phyloP scores from a whole-genome alignment of 2,888 invertebrate species.

The Hirudinaria manillensis region DNA sequence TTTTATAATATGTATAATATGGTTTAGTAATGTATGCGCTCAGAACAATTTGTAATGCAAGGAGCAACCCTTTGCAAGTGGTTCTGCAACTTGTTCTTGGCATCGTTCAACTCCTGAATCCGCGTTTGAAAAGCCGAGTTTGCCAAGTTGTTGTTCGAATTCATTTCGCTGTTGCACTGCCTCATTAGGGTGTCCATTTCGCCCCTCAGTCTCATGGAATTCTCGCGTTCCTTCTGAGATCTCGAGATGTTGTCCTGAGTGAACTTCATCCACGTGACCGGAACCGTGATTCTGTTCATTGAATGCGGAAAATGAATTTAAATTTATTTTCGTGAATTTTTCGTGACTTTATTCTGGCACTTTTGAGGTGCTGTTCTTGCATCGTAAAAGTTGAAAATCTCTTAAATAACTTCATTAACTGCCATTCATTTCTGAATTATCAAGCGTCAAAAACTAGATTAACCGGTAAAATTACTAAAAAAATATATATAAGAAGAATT shows the following conservation, averaged over 20 bases:
- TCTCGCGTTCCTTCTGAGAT: constrained; percentile 53
- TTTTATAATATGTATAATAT: too few species aligned
- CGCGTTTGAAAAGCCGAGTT: constrained; percentile 53
- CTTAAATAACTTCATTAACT: too few species aligned
- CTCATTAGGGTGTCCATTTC: constrained; percentile 52
- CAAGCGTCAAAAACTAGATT: too few species aligned
- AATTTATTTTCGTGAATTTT: not conserved
- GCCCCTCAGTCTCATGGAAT: constrained; percentile 51
- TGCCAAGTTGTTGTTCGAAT: constrained; percentile 54
- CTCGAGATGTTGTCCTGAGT: constrained; percentile 54
- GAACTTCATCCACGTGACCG: constrained; percentile 53
- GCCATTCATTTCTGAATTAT: too few species aligned
- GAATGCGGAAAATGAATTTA: not conserved
- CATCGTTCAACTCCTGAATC: constrained; percentile 52
- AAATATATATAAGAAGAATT: too few species aligned
- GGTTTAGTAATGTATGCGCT: too few species aligned
- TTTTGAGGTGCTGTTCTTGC: not conserved
- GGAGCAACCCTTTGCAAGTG: constrained; percentile 50
- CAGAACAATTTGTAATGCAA: not conserved
- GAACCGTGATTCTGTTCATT: constrained; percentile 64
- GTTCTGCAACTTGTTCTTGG: constrained; percentile 53
- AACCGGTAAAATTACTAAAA: too few species aligned
- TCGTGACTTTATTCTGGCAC: not conserved
- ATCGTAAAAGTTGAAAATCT: too few species aligned
- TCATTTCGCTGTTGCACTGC: constrained; percentile 53